These are phyloP conservation scores for Zootoca vivipara DNA, from an alignment of 2,113 vertebrate species.

Conservation along the genomic window DNA sequence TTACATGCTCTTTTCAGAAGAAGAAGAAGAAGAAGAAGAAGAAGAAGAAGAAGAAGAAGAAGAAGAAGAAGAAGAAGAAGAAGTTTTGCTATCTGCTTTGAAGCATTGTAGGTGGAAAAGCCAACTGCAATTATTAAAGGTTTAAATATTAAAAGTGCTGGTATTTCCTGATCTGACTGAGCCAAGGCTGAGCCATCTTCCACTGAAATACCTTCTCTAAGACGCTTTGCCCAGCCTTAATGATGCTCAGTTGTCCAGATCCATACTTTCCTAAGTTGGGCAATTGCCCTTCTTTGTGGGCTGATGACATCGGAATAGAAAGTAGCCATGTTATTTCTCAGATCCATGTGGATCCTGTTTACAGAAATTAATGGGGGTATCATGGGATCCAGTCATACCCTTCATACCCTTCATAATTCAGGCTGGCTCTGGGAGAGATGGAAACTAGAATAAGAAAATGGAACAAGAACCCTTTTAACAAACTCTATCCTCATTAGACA, in stretches of 20 bases:
- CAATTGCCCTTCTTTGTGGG: no score
- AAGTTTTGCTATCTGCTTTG: background rate
- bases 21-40: no score
- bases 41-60: no score
- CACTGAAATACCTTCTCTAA: background rate
- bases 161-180: background rate
- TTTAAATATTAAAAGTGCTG: background rate
- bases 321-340: no score
- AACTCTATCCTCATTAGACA: background rate
- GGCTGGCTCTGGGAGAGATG: background rate
- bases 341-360: background rate
- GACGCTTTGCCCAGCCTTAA: background rate
- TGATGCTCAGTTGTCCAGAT: background rate
- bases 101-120: background rate
- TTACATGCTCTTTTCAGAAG: background rate
- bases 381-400: background rate
- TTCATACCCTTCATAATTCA: background rate
- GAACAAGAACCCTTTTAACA: background rate
- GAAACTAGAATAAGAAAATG: fast-evolving
- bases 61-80: no score
- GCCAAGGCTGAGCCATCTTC: background rate
- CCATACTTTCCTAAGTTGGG: background rate
- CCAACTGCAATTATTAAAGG: background rate
- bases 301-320: no score
- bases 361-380: background rate